phyloP scores from a whole-genome alignment of 2,888 invertebrate species.

The Parnassius apollo region DNA sequence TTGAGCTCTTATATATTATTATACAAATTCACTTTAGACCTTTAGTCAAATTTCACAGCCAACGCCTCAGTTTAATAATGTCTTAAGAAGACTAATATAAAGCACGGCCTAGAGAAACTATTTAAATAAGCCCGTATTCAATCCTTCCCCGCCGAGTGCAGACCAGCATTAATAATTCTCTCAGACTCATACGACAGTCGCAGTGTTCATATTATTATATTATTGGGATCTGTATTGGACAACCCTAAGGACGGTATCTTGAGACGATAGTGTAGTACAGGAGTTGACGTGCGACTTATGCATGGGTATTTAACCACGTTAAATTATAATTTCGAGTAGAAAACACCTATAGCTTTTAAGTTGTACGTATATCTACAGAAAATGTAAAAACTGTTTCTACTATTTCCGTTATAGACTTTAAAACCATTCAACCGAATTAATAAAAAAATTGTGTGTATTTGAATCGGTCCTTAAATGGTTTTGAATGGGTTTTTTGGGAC shows the following conservation, averaged over 20 bases:
- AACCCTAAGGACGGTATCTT: slow-evolving; percentile 65
- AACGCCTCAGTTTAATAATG: slow-evolving; percentile 44
- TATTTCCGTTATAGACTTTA: too few relatives aligned
- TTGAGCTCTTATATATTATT: neutral
- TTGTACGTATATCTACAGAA: too few relatives aligned
- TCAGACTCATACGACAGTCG: slow-evolving; percentile 76
- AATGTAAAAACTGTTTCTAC: too few relatives aligned
- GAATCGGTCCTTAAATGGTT: too few relatives aligned
- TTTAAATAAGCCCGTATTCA: slow-evolving; percentile 61
- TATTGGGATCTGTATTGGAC: slow-evolving; percentile 68
- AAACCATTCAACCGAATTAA: too few relatives aligned
- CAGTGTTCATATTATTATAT: slow-evolving; percentile 71
- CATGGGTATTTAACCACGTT: neutral
- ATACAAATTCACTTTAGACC: slow-evolving; percentile 8
- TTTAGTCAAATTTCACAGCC: slow-evolving; percentile 23
- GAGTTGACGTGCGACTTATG: slow-evolving; percentile 40
- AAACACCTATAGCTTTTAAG: neutral
- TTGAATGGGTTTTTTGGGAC: too few relatives aligned
- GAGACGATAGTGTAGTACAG: slow-evolving; percentile 52
- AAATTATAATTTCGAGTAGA: neutral
- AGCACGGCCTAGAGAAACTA: slow-evolving; percentile 54
- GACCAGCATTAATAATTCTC: slow-evolving; percentile 74
- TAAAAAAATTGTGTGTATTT: too few relatives aligned
- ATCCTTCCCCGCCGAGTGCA: slow-evolving; percentile 47
- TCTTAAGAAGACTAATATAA: slow-evolving; percentile 47